A percentile compares a stretch with the other conserved stretches of the same genome.
Evolutionary conservation across 2,888 invertebrate genomes (phyloP).

Genomic region (Plebejus melissa): DNA sequence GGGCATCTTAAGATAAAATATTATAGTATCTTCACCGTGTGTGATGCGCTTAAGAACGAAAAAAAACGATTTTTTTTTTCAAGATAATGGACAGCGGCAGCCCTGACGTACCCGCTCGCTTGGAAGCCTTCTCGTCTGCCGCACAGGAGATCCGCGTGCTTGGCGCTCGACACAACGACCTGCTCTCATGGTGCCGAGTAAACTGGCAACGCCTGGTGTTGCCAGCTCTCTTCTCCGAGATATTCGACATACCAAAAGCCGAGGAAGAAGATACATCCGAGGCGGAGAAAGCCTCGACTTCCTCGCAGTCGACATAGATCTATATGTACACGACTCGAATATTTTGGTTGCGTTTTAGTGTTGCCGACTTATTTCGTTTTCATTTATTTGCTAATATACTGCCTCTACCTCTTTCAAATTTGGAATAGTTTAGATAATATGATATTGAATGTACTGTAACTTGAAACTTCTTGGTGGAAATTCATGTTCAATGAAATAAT

Average conservation of each 20-base stretch:
- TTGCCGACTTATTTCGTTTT: not conserved
- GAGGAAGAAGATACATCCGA: constrained; percentile 48
- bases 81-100: constrained; percentile 39
- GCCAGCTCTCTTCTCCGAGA: constrained; percentile 96
- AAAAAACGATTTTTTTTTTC: not conserved
- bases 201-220: constrained; percentile 91
- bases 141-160: constrained; percentile 86
- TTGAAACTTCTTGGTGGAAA: too few relatives aligned
- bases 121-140: constrained; percentile 51
- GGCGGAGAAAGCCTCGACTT: constrained; percentile 37
- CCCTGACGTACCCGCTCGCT: constrained; percentile 46
- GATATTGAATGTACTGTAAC: too few relatives aligned
- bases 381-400: not conserved
- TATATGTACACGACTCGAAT: constrained; percentile 30
- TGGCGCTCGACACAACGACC: constrained; percentile 89
- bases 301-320: constrained; percentile 34
- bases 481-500: too few relatives aligned
- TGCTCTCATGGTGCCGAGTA: constrained; percentile 93
- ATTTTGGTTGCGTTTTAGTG: constrained; percentile 25
- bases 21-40: too few relatives aligned
- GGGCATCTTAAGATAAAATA: too few relatives aligned
- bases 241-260: constrained; percentile 93
- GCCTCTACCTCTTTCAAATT: too few relatives aligned
- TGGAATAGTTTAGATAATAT: too few relatives aligned
- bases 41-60: not conserved